Evolutionary conservation across 2,113 vertebrate genomes (phyloP).

Genomic region (Pyrgilauda ruficollis): DNA sequence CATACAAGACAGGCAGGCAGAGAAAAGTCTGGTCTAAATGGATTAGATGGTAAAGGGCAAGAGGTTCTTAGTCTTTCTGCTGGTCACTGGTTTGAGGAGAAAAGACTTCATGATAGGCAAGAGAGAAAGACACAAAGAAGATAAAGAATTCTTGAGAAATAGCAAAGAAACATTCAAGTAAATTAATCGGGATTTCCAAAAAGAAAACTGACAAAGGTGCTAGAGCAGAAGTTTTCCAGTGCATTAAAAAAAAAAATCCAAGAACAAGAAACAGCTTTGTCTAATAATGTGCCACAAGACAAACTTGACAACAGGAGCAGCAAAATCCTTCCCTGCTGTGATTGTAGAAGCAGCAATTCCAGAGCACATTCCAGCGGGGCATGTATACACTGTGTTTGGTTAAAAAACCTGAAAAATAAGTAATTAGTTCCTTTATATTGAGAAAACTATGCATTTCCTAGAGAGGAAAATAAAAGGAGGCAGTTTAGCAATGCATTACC

Average conservation of each 20-base stretch:
- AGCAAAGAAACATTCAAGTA: not conserved
- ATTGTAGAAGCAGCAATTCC: not conserved
- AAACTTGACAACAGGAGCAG: not conserved
- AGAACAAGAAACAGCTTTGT: not conserved
- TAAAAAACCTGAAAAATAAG: slow-evolving; percentile 6
- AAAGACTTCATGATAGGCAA: not conserved
- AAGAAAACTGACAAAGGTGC: not conserved
- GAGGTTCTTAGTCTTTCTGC: not conserved
- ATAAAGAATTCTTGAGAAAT: not conserved
- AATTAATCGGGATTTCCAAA: not conserved
- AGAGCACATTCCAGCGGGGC: not conserved
- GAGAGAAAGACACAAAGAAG: not conserved
- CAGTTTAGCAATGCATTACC: not conserved
- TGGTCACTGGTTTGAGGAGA: not conserved
- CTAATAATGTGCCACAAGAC: not conserved
- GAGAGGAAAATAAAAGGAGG: not conserved
- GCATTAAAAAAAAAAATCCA: not conserved
- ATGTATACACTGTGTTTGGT: not conserved
- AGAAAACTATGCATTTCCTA: not conserved
- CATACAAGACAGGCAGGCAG: not conserved
- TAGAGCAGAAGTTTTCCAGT: not conserved
- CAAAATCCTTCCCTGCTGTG: not conserved
- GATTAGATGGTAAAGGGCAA: not conserved
- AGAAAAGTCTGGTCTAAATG: not conserved
- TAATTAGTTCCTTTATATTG: not conserved